Conservation (phyloP, 2,113 vertebrate genomes). For the Chitala chitala region DNA sequence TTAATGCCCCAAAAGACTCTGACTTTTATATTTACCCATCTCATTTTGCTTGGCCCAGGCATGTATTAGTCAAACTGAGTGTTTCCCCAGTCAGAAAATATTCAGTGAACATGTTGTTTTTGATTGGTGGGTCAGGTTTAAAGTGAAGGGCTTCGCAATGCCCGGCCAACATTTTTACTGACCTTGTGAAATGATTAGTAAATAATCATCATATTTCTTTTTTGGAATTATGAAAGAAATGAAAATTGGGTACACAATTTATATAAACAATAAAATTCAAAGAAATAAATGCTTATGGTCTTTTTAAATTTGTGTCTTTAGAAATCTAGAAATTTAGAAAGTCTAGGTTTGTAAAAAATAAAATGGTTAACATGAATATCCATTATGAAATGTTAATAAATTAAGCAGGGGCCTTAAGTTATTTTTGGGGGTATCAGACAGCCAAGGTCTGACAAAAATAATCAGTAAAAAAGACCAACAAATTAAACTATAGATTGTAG, state of each 20-base stretch:
- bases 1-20: not conserved
- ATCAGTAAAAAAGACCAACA: not conserved
- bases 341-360: not conserved
- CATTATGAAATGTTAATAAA: not conserved
- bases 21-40: too few relatives aligned
- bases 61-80: too few relatives aligned
- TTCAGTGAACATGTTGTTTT: not conserved
- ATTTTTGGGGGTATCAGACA: not conserved
- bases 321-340: not conserved
- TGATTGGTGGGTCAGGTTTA: not conserved
- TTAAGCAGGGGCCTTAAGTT: not conserved
- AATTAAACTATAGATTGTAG: not conserved
- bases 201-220: too few relatives aligned
- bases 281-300: not conserved
- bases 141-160: too few relatives aligned
- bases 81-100: constrained; percentile 6
- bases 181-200: too few relatives aligned
- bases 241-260: not conserved
- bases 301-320: not conserved
- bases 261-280: not conserved
- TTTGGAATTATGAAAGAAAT: not conserved
- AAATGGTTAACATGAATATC: not conserved
- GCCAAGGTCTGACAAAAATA: not conserved
- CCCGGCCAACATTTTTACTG: too few relatives aligned
- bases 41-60: too few relatives aligned